Conservation (phyloP, 2,797 vertebrate species). For the Kryptopterus vitreolus region DNA sequence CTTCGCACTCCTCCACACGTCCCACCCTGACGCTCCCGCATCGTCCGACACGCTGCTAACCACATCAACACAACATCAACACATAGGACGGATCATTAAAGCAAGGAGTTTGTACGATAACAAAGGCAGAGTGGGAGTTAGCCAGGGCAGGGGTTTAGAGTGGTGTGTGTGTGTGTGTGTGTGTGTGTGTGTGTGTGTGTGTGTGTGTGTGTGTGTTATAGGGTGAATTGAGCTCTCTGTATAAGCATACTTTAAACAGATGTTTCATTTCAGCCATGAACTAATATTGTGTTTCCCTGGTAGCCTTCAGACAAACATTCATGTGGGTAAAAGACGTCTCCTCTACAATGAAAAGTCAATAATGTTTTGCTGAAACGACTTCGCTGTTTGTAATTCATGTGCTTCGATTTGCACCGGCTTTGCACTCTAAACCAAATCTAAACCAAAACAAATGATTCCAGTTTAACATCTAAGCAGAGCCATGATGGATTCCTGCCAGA, state of each 20-base stretch:
- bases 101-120: too few species aligned
- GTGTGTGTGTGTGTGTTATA: too few species aligned
- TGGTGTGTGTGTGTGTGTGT: too few species aligned
- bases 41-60: neutral
- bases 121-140: too few species aligned
- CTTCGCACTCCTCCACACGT: too few species aligned
- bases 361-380: neutral
- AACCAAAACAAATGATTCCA: neutral
- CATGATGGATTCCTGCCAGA: neutral
- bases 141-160: too few species aligned
- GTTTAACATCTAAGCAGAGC: neutral
- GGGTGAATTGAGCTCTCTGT: neutral
- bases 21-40: neutral
- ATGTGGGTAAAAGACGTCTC: neutral
- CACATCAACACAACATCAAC: too few species aligned
- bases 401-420: neutral
- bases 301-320: constrained; percentile 22
- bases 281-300: constrained; percentile 27
- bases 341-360: neutral
- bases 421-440: neutral
- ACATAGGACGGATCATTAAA: too few species aligned
- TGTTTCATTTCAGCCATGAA: constrained; percentile 27
- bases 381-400: neutral
- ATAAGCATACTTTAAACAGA: constrained; percentile 24
- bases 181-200: too few species aligned